These are phyloP conservation scores for Coreoperca whiteheadi DNA, from an alignment of 2,113 vertebrate species.

Conservation along the genomic window DNA sequence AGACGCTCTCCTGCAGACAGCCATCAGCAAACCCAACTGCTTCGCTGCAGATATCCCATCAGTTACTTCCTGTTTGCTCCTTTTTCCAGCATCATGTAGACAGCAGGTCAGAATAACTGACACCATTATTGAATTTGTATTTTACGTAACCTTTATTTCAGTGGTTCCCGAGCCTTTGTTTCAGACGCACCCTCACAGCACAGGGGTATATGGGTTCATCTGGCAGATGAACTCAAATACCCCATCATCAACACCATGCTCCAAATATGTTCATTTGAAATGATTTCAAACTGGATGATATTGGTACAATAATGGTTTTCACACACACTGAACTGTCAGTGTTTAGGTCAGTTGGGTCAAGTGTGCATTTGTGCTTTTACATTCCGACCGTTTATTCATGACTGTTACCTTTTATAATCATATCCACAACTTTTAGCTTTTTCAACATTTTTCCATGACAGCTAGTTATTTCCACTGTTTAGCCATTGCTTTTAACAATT, in stretches of 20 bases:
- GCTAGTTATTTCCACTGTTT: background rate
- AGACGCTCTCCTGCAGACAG: conserved; percentile 38
- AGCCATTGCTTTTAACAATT: background rate
- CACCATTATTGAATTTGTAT: background rate
- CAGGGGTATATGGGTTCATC: background rate
- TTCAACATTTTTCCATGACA: background rate
- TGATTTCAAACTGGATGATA: background rate
- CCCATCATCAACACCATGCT: background rate
- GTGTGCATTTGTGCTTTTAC: background rate
- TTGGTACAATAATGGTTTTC: background rate
- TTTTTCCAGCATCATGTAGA: background rate
- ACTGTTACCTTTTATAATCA: background rate
- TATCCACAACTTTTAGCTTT: background rate
- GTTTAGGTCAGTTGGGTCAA: background rate
- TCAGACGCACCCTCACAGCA: background rate
- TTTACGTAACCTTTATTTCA: background rate
- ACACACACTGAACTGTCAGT: background rate
- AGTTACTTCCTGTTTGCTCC: conserved; percentile 24
- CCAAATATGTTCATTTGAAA: background rate
- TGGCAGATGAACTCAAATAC: background rate
- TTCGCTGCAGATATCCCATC: background rate
- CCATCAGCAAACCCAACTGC: background rate
- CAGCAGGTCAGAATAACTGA: conserved; percentile 11
- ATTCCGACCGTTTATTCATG: background rate
- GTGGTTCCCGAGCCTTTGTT: background rate